Evolutionary conservation across 1,140 invertebrate species (phyloP), one percentile per base, ranked within the genome.

Genomic region (Centruroides sculpturatus): DNA sequence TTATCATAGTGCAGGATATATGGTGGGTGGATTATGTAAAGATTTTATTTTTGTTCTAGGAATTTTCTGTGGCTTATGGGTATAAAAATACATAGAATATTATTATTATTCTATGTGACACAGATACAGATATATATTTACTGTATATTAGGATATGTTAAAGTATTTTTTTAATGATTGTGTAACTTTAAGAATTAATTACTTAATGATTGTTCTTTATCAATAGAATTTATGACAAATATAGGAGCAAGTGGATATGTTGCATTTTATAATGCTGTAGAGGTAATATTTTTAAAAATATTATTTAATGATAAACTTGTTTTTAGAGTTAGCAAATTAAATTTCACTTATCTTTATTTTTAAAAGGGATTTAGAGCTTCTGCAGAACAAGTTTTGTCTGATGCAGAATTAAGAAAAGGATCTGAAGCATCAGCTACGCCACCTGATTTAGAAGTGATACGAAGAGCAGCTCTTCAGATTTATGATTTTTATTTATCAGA

Each of bases 401-500:
- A 66, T 56, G 51, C 55, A 23, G 47, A 62, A 49, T 34, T 59
- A 34, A 77, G 79, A 58, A 78, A 79, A 57, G 57, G 77, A 4
- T 75, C 74, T 57, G 68, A 61, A 59, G 61, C 72, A 52, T 70
- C 75, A 60, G 50, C 59, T 48, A 64, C 58, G n/a, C 47, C 66
- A 64, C 68, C 69, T 57, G 74, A 78, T 65, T 58, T 79, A 56
- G 80, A 86, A 66, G 83, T 81, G 66, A 76, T 89, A 47, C 80
- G 85, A 57, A 83, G 85, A 68, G 85, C 86, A 12, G 87, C 87
- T 13, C 71, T 79, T 11, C 86, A 84, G 69, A 88, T 92, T 59
- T 87, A 85, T 73, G 83, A 90, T 58, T 85, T 89, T 67, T 91
- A 90, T 75, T 74, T 91, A 4, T 83, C 85, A 53, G 85, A 87